Evolutionary conservation across 2,888 invertebrate genomes (phyloP), one percentile per base, ranked within the genome.

Genomic region (Aspidiotus destructor): DNA sequence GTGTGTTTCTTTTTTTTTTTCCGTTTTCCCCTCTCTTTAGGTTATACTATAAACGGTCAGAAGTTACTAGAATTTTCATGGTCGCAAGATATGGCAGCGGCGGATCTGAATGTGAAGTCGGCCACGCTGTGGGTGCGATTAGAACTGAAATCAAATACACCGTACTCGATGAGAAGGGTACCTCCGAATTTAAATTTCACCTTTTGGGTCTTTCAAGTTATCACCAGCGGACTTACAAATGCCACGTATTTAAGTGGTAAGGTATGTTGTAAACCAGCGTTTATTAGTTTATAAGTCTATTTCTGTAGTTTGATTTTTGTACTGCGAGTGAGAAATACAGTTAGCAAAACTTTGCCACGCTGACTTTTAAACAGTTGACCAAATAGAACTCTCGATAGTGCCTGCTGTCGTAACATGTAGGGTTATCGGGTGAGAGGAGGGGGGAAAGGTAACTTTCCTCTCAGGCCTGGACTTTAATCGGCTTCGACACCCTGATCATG

Each of bases 1-100:
- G 28, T 28, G 28, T 28, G 28, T 5, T 28, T 28, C 5, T 28
- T 28, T 28, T 28, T 28, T 28, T 28, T 28, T 28, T 28, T 28
- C 5, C 28, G 28, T 28, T 28, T 28, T 28, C 28, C 28, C 28
- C 28, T 28, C 28, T 28, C 28, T 28, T 8, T 82, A 92, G 92
- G 92, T 75, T 85, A 85, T 74, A 85, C 86, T 75, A 81, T 91
- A 75, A 92, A 92, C 77, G 88, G 89, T 64, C 92, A 92, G 78
- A 85, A 88, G 70, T 81, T 92, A 74, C 82, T 93, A 74, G 91
- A 92, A 78, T 93, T 93, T 80, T 85, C 88, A 69, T 85, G 88
- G 75, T 80, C 83, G 69, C 81, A 79, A 71, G 78, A 77, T 64
- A 79, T 78, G 73, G 79, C 78, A 68, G 79, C 77, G 70, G 79